A percentile compares a stretch with the other conserved stretches of the same genome.
These are phyloP conservation scores for Orthochromis malagaraziensis DNA, from an alignment of 2,113 vertebrate species.

Conservation along the genomic window DNA sequence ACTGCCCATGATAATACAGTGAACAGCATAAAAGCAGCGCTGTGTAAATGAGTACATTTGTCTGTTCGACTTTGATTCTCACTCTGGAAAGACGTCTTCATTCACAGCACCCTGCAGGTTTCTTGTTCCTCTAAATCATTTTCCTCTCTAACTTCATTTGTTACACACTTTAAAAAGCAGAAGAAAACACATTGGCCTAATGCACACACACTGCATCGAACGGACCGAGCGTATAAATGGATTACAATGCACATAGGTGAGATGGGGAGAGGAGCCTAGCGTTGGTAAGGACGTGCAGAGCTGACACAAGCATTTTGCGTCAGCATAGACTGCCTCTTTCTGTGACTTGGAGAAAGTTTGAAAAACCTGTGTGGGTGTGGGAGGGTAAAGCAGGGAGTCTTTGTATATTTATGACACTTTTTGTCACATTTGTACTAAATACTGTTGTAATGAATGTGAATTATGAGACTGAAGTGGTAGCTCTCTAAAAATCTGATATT, in stretches of 20 bases:
- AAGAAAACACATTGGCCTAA: neutral
- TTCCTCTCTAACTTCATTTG: constrained; percentile 15
- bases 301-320: constrained; percentile 19
- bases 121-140: constrained; percentile 23
- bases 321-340: neutral
- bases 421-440: neutral
- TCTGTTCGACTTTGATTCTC: neutral
- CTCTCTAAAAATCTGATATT: neutral
- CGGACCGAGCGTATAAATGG: neutral
- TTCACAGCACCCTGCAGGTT: constrained; percentile 8
- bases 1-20: neutral
- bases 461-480: neutral
- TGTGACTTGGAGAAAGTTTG: neutral
- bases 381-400: accelerated
- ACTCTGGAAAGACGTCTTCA: constrained; percentile 3
- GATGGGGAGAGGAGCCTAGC: neutral
- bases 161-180: constrained; percentile 12
- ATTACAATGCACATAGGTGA: neutral
- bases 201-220: neutral
- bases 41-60: neutral
- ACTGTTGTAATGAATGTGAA: neutral
- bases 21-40: neutral
- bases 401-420: neutral
- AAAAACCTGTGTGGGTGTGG: neutral
- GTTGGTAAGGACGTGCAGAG: neutral